These are phyloP conservation scores for Dugesia japonica DNA, from an alignment of 2,888 invertebrate species.

Conservation along the genomic window DNA sequence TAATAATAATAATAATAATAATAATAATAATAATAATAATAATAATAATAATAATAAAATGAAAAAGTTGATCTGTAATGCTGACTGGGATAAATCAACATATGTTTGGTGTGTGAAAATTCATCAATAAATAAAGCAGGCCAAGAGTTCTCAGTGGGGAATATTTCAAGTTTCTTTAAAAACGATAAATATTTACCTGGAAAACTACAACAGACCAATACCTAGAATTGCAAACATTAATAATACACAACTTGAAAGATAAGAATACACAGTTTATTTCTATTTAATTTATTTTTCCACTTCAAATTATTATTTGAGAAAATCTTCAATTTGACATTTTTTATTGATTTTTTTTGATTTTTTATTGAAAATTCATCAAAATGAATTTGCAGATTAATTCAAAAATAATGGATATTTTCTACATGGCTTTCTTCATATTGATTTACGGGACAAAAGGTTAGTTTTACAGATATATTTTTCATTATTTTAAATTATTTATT, in stretches of 20 bases:
- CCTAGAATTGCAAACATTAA: not conserved
- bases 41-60: too few relatives aligned
- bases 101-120: not conserved
- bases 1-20: too few relatives aligned
- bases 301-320: not conserved
- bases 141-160: not conserved
- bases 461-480: too few relatives aligned
- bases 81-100: not conserved
- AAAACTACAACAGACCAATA: slow-evolving; percentile 4
- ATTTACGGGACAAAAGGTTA: too few relatives aligned
- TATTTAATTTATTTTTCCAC: not conserved
- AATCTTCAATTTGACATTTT: not conserved
- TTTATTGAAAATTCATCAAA: too few relatives aligned
- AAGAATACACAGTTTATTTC: slow-evolving; percentile 14
- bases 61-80: not conserved
- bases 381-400: too few relatives aligned
- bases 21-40: too few relatives aligned
- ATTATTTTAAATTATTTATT: too few relatives aligned
- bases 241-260: slow-evolving; percentile 16
- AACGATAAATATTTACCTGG: slow-evolving; percentile 9
- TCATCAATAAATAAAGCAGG: not conserved
- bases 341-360: too few relatives aligned
- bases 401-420: too few relatives aligned
- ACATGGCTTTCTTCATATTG: too few relatives aligned
- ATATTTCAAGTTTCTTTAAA: not conserved